phyloP scores from a whole-genome alignment of 2,888 invertebrate species.

The Scrobipalpa atriplicella region DNA sequence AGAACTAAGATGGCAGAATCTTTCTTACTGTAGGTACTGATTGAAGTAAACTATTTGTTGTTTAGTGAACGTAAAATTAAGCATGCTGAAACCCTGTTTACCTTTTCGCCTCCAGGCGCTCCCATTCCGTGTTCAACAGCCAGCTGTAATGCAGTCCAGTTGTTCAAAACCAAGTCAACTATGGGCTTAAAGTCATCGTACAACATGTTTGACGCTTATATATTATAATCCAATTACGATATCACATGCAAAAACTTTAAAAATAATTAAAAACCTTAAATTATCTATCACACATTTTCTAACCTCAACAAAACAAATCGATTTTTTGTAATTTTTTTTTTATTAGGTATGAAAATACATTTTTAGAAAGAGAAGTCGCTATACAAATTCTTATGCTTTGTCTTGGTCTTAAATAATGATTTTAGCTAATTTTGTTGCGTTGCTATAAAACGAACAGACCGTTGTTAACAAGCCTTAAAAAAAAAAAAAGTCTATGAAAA shows the following conservation, averaged over 20 bases:
- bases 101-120: constrained; percentile 86
- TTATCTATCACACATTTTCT: constrained; percentile 45
- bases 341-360: not conserved
- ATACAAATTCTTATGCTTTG: not conserved
- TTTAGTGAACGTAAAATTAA: not conserved
- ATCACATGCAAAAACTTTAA: not conserved
- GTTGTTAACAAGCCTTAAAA: not conserved
- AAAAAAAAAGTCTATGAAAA: not conserved
- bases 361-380: not conserved
- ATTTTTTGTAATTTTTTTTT: not conserved
- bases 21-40: too few relatives aligned
- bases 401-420: not conserved
- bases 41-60: not conserved
- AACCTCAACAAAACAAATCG: constrained; percentile 41
- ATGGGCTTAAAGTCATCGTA: constrained; percentile 82
- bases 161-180: constrained; percentile 86
- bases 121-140: constrained; percentile 90
- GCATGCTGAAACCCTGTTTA: constrained; percentile 44
- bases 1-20: too few relatives aligned
- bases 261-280: not conserved
- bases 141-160: constrained; percentile 87
- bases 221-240: not conserved
- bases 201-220: constrained; percentile 52
- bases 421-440: not conserved
- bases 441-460: constrained; percentile 6